phyloP scores from a whole-genome alignment of 2,888 invertebrate genomes.

The Pilophorus perplexus region DNA sequence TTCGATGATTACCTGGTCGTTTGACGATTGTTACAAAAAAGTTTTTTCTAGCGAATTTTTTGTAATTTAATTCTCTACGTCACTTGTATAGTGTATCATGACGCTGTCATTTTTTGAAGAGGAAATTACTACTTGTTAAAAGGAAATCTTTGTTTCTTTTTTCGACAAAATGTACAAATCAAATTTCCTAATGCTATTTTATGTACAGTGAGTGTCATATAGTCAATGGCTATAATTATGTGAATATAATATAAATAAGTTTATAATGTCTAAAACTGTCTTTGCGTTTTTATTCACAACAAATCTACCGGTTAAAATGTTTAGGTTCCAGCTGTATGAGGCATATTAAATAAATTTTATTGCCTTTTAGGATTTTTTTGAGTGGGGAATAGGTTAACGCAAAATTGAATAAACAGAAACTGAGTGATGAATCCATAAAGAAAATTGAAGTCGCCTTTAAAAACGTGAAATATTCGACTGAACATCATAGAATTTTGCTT shows the following conservation, averaged over 20 bases:
- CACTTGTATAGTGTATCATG: conserved; percentile 45
- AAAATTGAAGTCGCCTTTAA: too few relatives aligned
- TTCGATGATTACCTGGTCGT: conserved; percentile 7
- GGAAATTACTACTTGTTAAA: conserved; percentile 28
- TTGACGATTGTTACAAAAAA: conserved; percentile 17
- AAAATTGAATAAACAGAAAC: too few relatives aligned
- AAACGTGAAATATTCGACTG: too few relatives aligned
- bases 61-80: conserved; percentile 16
- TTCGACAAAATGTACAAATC: conserved; percentile 47
- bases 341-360: too few relatives aligned
- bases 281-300: conserved; percentile 3
- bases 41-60: conserved; percentile 24
- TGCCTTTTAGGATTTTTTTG: too few relatives aligned
- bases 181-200: conserved; percentile 47
- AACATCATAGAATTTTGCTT: too few relatives aligned
- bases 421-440: too few relatives aligned
- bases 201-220: conserved; percentile 49
- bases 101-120: conserved; percentile 10
- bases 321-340: too few relatives aligned
- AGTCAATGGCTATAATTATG: conserved; percentile 49
- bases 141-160: too few relatives aligned
- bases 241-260: conserved; percentile 49
- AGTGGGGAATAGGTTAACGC: too few relatives aligned
- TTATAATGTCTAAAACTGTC: conserved; percentile 47
- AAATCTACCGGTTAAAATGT: too few relatives aligned